Evolutionary conservation across 2,113 vertebrate species (phyloP), one percentile per base, ranked within the genome.

Genomic region (Marcusenius ussheri): DNA sequence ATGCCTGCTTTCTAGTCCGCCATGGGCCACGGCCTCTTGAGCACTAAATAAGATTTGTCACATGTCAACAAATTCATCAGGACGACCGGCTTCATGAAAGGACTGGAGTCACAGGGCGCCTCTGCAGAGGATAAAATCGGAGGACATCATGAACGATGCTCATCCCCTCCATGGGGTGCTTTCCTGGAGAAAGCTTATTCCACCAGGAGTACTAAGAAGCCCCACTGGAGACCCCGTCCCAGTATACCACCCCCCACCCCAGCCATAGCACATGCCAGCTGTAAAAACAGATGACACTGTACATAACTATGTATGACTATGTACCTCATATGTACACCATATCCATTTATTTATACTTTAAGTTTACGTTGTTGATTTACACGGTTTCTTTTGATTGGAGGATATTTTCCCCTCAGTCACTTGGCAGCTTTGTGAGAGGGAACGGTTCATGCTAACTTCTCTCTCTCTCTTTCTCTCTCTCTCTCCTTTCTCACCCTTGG

Each of bases 401-500:
- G 62, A 31, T 70, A 70, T 70, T 70, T 70, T 70, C 19, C 62
- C 3, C n/a, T 70, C 1, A 3, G 62, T 42, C 15, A 42, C 74
- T 80, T 19, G 35, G 74, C 35, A 35, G 6, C 5, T 80, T 42
- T 80, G 35, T 4, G 74, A 3, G 35, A 42, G 35, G 35, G 35
- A 42, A 17, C 2, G 0, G 15, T 13, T 80, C 35, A 80, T 17
- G 13, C 35, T 6, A 42, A 80, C 39, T 45, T 24, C 35, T 24
- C 49, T 7, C 62, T 47, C 27, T 90, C 10, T 21, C 46, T 5
- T 42, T 46, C 24, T 90, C 15, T 51, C 50, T 51, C 27, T 11
- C 24, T 10, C n/a, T 1, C 11, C 21, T 24, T 39, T 17, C 95
- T 95, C 92, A 97, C 96, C 93, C 92, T 89, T 0, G 96, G 96